These are phyloP conservation scores for Pungitius pungitius DNA, from an alignment of 2,113 vertebrate genomes.

Conservation along the genomic window DNA sequence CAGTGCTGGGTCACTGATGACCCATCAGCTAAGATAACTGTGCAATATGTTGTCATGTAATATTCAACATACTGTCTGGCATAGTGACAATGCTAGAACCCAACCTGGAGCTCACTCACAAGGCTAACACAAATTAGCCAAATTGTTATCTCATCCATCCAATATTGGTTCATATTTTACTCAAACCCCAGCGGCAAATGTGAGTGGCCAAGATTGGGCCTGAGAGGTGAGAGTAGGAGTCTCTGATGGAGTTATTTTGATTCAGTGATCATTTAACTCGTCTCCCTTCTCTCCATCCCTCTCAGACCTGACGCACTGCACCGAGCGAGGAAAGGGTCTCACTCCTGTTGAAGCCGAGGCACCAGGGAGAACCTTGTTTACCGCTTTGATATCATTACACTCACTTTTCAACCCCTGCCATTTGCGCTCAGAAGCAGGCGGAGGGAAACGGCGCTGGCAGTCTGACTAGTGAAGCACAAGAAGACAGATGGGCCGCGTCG, in stretches of 20 bases:
- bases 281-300: slow-evolving; percentile 38
- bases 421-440: slow-evolving; percentile 17
- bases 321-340: slow-evolving; percentile 10
- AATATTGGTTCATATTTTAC: background rate
- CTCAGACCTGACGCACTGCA: slow-evolving; percentile 30
- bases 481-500: slow-evolving; percentile 23
- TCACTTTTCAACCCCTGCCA: slow-evolving; percentile 14
- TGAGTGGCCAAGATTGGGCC: too few relatives aligned
- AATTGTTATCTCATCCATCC: background rate
- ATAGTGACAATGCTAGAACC: background rate
- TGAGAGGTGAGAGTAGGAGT: too few relatives aligned
- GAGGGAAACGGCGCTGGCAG: slow-evolving; percentile 1
- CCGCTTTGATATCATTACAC: slow-evolving; percentile 31
- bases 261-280: too few relatives aligned
- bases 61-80: background rate
- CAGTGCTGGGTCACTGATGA: background rate
- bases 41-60: slow-evolving; percentile 14
- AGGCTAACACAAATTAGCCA: background rate
- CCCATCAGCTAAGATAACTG: background rate
- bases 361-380: slow-evolving; percentile 26
- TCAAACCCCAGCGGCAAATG: background rate
- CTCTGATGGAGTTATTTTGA: too few relatives aligned
- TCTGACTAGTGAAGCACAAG: background rate
- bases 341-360: slow-evolving; percentile 31
- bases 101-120: background rate